Base-by-base conservation (phyloP, 2,888 invertebrate genomes). In the Gortyna flavago region DNA sequence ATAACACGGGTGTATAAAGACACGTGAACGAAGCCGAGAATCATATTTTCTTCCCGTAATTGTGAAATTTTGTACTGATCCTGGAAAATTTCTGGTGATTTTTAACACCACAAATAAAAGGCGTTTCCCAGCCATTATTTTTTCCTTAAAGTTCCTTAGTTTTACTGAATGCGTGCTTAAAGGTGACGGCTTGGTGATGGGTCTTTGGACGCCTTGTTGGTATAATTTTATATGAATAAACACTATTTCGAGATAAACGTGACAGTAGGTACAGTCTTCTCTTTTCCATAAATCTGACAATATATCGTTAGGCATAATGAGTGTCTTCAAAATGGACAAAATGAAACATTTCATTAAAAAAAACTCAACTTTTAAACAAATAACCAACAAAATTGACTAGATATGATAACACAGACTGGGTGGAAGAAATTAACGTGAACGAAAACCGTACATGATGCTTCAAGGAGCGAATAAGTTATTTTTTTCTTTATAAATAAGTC, bases 301-400 rank as follows among this genome's bases (percentile, higher is more conserved):
- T 72, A 72, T 1, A 59, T 54, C 2, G 18, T 81, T 29, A 44
- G 8, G 13, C 41, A 44, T 61, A 76, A 66, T 6, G n/a, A 75
- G 66, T 78, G 35, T 73, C 75, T 59, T 75, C 29, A 65, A 72
- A 67, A 76, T 72, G 85, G 87, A 87, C 85, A 79, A 87, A 82
- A 57, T 76, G 51, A 71, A 66, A 73, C 64, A 72, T 72, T 68
- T 62, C 0, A 76, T 84, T 4, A 0, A 66, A 78, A 70, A 69
- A 79, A 81, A 68, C 48, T 76, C 35, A 79, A 79, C 67, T 61
- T 79, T 76, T 44, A 61, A 80, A 79, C 66, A 81, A 77, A 76
- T 65, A 77, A 71, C 32, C 66, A 85, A 87, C 72, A 75, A 77
- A 72, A 82, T 69, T 85, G 87, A 89, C 90, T 88, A 90, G 87